Evolutionary conservation across 2,888 invertebrate genomes (phyloP).

Genomic region (Brachylomia viminalis): DNA sequence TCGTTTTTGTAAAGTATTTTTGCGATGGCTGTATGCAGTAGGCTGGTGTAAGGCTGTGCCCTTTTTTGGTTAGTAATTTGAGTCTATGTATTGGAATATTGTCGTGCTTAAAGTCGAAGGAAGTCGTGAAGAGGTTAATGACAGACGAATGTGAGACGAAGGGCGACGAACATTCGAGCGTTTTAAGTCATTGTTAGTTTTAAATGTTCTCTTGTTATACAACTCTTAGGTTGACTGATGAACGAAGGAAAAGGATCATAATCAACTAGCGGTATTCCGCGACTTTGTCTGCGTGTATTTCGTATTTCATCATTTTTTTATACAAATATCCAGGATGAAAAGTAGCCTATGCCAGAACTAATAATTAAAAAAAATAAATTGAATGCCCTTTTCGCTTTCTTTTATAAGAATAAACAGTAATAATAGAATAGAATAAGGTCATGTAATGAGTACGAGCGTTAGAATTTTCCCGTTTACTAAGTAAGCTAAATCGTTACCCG

Average conservation of each 20-base stretch:
- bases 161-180: neutral
- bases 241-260: neutral
- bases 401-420: neutral
- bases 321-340: neutral
- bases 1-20: constrained; percentile 47
- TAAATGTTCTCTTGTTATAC: neutral
- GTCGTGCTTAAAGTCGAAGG: constrained; percentile 30
- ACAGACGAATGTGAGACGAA: constrained; percentile 7
- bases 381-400: no score
- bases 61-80: constrained; percentile 51
- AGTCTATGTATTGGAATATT: constrained; percentile 48
- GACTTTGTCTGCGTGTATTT: neutral
- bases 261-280: neutral
- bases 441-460: constrained; percentile 13
- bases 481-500: constrained; percentile 8
- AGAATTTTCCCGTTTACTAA: constrained; percentile 13
- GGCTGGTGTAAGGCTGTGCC: constrained; percentile 36
- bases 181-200: constrained; percentile 21
- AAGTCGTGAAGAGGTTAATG: constrained; percentile 35
- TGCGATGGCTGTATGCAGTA: constrained; percentile 28
- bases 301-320: no score
- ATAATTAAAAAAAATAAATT: no score
- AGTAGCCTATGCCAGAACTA: neutral
- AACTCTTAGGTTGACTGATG: neutral
- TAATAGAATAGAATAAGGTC: neutral